Base-by-base conservation (phyloP, 2,797 vertebrate genomes). In the Eulemur coronatus region DNA sequence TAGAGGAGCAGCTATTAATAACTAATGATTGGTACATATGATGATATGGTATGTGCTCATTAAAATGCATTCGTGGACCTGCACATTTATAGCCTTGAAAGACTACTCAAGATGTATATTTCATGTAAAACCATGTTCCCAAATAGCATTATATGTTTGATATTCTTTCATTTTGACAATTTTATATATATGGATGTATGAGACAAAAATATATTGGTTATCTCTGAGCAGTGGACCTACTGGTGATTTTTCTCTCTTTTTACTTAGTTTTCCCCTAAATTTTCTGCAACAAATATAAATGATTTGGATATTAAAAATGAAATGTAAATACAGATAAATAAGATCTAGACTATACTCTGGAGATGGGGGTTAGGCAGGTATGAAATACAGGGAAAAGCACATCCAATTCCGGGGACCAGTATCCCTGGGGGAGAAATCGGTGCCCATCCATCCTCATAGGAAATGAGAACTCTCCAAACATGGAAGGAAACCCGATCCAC, bases 251-350 rank as follows among this genome's bases (percentile, higher is more conserved):
- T n/a, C 2, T 72, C 3, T n/a, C 13, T 81, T 52, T 84, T 69
- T 72, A 7, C 13, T 78, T 82, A 52, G 63, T 55, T 92, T 70
- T 14, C 11, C 7, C 41, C 61, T 84, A 61, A 78, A 13, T 55
- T 91, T 52, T 57, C 59, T 63, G 30, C 22, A 70, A 61, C 91
- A 80, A 70, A 50, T 81, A 79, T n/a, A 88, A 91, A 52, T 61
- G 10, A 46, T 50, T 73, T 46, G 22, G 26, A 33, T 18, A 89
- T 63, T 82, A 41, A 73, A 95, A 75, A 80, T 70, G 59, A 84
- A 94, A 88, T 81, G 43, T 50, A 86, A 88, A 91, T 11, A 57
- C 91, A 46, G 59, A 41, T 59, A 84, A 91, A 67, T 65, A 79
- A 57, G 1, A 73, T 75, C 24, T 81, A 70, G n/a, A 50, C 3